Base-by-base conservation (phyloP, 2,113 vertebrate species). In the Mohoua ochrocephala region DNA sequence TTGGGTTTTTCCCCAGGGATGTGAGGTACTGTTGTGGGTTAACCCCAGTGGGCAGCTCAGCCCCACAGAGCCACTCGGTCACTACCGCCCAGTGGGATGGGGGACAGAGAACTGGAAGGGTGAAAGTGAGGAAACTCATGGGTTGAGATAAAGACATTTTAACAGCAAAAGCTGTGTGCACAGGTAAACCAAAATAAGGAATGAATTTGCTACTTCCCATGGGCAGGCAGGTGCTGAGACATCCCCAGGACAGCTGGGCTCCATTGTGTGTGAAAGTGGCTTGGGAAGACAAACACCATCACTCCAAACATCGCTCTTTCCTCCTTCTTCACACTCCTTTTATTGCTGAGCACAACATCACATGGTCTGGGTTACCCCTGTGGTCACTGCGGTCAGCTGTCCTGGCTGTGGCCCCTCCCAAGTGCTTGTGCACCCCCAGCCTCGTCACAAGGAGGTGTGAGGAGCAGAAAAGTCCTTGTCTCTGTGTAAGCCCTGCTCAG, bases 191-290 rank as follows among this genome's bases (percentile, higher is more conserved):
- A 57, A 87, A 84, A 31, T 13, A 41, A 70, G 31, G 39, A 27
- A 20, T 41, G 52, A 3, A 50, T 65, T 67, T 13, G 1, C 37
- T 2, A 2, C 28, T 85, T 78, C 23, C 17, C 50, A 10, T 4
- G 0, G 1, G 19, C 54, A 44, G 33, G 27, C 4, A 24, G 21
- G 9, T 30, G 45, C 44, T 70, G 41, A 61, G 78, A 54, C 33
- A 20, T 24, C 21, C 23, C 33, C 41, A 35, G 56, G 50, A 10
- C 22, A 53, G 13, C 41, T 35, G 28, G 19, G 37, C 63, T 89
- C 6, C 33, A 8, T 11, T 13, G 3, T 1, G 1, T 0, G 0
- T 13, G 15, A 9, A 10, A 3, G 33, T 5, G 52, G 19, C 44
- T 37, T 50, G 35, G 15, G 52, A 45, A 63, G 10, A 59, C 42